Evolutionary conservation across 2,888 invertebrate species (phyloP).

Genomic region (Schizaphis graminum): DNA sequence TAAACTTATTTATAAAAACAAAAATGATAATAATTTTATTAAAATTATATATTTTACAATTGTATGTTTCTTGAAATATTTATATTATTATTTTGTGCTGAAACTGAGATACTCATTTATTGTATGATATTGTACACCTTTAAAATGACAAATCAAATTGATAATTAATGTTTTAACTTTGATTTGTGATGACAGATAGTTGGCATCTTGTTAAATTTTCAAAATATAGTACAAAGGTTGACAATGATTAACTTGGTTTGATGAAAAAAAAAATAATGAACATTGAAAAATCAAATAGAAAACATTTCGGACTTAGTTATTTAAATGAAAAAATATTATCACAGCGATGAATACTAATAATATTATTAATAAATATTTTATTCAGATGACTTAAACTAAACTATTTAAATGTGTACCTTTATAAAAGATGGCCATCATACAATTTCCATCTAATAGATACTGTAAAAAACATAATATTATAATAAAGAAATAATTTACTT

Average conservation of each 20-base stretch:
- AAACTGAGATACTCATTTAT: neutral
- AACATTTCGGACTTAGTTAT: neutral
- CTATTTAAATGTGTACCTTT: neutral
- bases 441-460: neutral
- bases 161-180: neutral
- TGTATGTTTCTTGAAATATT: neutral
- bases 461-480: neutral
- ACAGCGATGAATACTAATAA: neutral
- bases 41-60: neutral
- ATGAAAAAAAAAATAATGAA: neutral
- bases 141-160: neutral
- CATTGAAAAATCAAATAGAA: neutral
- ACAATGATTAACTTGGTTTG: neutral
- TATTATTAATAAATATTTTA: neutral
- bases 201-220: neutral
- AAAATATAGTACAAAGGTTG: neutral
- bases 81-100: neutral
- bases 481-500: slow-evolving; percentile 12
- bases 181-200: neutral
- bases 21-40: neutral
- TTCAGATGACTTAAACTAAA: neutral
- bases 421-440: neutral
- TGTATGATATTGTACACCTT: neutral
- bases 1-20: no score
- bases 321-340: neutral